These are phyloP conservation scores for Diorhabda elongata DNA, from an alignment of 1,140 invertebrate species.

Conservation along the genomic window DNA sequence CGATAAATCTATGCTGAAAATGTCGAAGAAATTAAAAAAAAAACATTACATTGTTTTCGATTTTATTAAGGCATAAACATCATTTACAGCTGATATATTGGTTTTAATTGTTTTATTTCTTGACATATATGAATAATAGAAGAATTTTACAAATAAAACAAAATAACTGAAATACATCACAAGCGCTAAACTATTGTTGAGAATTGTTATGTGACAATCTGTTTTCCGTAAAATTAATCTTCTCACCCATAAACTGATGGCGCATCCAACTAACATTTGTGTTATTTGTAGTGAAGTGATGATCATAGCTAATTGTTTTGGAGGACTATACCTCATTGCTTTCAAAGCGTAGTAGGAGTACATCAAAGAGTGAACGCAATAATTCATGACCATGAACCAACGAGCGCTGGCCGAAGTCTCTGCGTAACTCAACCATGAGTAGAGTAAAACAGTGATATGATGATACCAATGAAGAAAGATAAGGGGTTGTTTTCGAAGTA, in stretches of 20 bases:
- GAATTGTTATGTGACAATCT: constrained; percentile 79
- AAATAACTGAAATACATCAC: constrained; percentile 95
- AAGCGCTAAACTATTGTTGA: constrained; percentile 84
- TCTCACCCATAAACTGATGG: constrained; percentile 84
- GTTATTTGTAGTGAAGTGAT: constrained; percentile 88
- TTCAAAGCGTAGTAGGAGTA: constrained; percentile 93
- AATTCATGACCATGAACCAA: constrained; percentile 99
- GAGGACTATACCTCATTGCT: constrained; percentile 82
- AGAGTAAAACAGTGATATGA: constrained; percentile 85
- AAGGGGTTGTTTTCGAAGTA: constrained; percentile 92
- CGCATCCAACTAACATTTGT: constrained; percentile 94
- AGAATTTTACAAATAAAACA: constrained; percentile 84
- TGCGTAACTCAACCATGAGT: constrained; percentile 96
- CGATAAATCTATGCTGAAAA: too few species aligned
- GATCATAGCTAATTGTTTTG: constrained; percentile 81
- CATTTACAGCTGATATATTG: constrained; percentile 30
- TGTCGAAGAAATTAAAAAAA: too few species aligned
- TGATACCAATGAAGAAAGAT: constrained; percentile 98
- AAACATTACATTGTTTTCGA: constrained; percentile 39
- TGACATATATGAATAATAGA: constrained; percentile 80
- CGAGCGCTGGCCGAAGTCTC: constrained; percentile 93
- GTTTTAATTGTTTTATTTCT: constrained; percentile 32
- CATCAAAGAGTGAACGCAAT: constrained; percentile 96
- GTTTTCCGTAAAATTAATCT: constrained; percentile 62
- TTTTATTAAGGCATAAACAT: constrained; percentile 41